These are phyloP conservation scores for Vidua macroura DNA, from an alignment of 2,113 vertebrate genomes.

Conservation along the genomic window DNA sequence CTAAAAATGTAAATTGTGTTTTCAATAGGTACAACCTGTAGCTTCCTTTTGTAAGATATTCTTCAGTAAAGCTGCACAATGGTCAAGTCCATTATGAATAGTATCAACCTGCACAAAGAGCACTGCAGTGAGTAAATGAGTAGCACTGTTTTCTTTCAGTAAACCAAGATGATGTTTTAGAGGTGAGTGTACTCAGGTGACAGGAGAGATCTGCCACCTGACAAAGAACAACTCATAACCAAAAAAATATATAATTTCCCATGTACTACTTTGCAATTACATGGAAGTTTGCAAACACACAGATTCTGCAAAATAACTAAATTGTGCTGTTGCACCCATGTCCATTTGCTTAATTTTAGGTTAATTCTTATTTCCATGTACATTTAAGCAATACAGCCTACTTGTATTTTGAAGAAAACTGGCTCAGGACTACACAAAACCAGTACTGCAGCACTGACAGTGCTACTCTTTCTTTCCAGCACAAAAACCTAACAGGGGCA, in stretches of 20 bases:
- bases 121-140: not conserved
- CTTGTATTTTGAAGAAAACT: not conserved
- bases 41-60: slow-evolving; percentile 81
- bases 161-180: not conserved
- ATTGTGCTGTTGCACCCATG: not conserved
- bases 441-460: not conserved
- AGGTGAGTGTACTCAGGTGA: not conserved
- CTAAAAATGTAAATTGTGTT: not conserved
- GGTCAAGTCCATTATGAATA: slow-evolving; percentile 80
- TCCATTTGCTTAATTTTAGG: not conserved
- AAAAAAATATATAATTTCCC: not conserved
- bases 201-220: not conserved
- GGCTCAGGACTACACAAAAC: not conserved
- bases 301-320: not conserved
- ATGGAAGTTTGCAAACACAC: accelerated
- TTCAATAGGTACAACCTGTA: slow-evolving; percentile 67
- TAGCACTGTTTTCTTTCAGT: not conserved
- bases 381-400: not conserved
- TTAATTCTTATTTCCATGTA: not conserved
- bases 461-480: not conserved
- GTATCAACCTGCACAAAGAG: slow-evolving; percentile 73
- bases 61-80: slow-evolving; percentile 84
- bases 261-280: not conserved
- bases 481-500: not conserved
- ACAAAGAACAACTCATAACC: not conserved